phyloP scores from a whole-genome alignment of 2,797 vertebrate species.

The Margarornis squamiger region DNA sequence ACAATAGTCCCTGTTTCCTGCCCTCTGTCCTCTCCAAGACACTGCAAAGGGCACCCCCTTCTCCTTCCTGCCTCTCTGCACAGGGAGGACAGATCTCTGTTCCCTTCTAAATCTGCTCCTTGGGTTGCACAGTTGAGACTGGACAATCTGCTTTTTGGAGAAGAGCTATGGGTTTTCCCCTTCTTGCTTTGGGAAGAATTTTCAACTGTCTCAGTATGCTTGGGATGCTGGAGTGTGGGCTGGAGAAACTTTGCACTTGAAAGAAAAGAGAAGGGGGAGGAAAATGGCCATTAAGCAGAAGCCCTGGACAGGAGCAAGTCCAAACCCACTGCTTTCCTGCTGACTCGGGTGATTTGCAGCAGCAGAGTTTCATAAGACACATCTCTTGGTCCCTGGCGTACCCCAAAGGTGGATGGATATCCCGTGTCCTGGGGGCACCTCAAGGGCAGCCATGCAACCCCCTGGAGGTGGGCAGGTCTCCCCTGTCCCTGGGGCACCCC shows the following conservation, averaged over 20 bases:
- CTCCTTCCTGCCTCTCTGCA: conserved; percentile 28
- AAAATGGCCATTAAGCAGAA: background rate
- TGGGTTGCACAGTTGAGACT: background rate
- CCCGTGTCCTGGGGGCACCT: background rate
- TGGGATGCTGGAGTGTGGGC: background rate
- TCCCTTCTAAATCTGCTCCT: background rate
- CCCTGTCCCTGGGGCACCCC: background rate
- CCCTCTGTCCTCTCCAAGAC: conserved; percentile 36
- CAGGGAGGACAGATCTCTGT: background rate
- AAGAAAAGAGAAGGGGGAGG: background rate
- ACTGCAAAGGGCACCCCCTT: background rate
- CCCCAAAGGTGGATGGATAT: background rate
- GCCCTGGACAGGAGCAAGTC: background rate
- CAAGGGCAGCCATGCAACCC: background rate
- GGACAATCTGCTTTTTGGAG: background rate
- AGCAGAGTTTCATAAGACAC: background rate
- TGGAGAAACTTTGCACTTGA: background rate
- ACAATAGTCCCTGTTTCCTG: conserved; percentile 66
- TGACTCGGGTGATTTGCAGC: background rate
- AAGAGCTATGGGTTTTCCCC: background rate
- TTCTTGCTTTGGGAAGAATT: background rate
- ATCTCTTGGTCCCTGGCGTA: background rate
- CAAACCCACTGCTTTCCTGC: background rate
- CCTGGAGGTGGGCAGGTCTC: background rate
- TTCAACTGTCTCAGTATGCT: background rate